Conservation (phyloP, 1,140 invertebrate species). For the Papilio polyxenes region DNA sequence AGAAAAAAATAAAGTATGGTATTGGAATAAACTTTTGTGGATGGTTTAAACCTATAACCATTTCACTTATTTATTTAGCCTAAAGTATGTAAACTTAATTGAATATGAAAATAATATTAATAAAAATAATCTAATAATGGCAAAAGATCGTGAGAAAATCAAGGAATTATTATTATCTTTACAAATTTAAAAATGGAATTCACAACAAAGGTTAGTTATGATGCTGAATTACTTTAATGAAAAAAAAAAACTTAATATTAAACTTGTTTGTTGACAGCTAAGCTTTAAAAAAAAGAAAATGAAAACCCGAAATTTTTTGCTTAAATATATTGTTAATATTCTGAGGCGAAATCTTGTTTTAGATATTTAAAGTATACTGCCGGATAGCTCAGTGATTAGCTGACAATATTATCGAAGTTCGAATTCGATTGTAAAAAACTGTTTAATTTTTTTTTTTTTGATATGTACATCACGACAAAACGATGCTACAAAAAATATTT, state of each 20-base stretch:
- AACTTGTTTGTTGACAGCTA: neutral
- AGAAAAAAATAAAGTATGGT: too few species aligned
- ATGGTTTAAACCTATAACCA: too few species aligned
- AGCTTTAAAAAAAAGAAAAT: neutral
- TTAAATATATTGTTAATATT: neutral
- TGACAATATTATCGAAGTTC: neutral
- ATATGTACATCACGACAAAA: too few species aligned
- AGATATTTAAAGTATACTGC: neutral
- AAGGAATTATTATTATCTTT: neutral
- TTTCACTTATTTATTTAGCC: too few species aligned
- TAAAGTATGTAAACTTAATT: too few species aligned
- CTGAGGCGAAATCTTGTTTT: neutral
- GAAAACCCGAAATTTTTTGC: too few species aligned
- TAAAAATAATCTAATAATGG: too few species aligned
- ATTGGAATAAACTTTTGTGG: too few species aligned
- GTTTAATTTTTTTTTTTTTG: too few species aligned
- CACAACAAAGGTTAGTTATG: neutral
- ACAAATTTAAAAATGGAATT: neutral
- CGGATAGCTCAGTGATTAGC: neutral
- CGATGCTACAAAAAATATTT: too few species aligned
- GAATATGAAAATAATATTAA: too few species aligned
- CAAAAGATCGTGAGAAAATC: neutral
- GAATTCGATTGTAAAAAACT: too few species aligned
- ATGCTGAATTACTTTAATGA: neutral
- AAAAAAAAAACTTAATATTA: neutral